Conservation (phyloP, 2,113 vertebrate species). For the Solenodon paradoxus region DNA sequence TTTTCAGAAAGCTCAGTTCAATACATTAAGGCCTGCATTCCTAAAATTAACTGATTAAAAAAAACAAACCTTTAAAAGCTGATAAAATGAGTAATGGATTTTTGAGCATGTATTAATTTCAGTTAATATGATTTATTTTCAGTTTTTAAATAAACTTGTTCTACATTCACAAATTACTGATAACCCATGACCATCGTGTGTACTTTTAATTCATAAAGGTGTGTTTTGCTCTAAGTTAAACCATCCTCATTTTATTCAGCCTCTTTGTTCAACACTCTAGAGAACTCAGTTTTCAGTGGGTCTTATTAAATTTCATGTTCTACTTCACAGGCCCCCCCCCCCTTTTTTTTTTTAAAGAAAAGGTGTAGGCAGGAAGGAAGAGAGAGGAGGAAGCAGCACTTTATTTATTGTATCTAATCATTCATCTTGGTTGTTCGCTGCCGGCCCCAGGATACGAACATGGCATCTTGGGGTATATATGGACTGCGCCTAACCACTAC, state of each 20-base stretch:
- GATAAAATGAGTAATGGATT: background rate
- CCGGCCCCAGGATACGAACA: too few relatives aligned
- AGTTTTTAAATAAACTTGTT: background rate
- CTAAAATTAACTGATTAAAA: conserved; percentile 11
- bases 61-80: conserved; percentile 8
- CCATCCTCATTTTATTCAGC: background rate
- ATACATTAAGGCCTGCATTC: conserved; percentile 32
- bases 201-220: background rate
- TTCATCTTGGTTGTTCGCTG: too few relatives aligned
- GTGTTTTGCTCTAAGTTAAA: background rate
- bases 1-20: conserved; percentile 36
- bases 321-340: too few relatives aligned
- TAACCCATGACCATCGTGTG: background rate
- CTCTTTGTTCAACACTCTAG: background rate
- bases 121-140: background rate
- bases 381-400: too few relatives aligned
- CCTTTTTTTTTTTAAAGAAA: too few relatives aligned
- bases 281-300: background rate
- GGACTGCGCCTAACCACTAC: too few relatives aligned
- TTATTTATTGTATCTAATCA: too few relatives aligned
- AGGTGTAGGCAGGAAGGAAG: too few relatives aligned
- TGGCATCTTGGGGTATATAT: too few relatives aligned
- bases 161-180: background rate
- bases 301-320: background rate
- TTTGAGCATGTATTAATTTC: background rate